Conservation (phyloP, 1,140 invertebrate species). For the Heliothis virescens region DNA sequence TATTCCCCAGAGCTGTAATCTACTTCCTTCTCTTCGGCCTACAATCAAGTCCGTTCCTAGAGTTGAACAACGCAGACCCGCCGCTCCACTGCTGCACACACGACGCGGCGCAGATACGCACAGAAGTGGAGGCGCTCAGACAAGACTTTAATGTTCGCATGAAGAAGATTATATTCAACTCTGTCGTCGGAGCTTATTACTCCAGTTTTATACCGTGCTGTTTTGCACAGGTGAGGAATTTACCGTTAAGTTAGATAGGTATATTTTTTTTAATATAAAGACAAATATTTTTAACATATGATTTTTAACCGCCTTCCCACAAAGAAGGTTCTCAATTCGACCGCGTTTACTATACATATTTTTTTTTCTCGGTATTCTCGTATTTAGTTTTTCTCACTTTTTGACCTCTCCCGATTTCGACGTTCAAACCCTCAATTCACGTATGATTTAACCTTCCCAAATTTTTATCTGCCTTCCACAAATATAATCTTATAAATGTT, state of each 20-base stretch:
- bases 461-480: no score
- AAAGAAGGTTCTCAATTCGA: no score
- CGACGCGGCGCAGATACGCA: slow-evolving; percentile 90
- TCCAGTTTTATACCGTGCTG: slow-evolving; percentile 96
- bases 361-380: no score
- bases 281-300: no score
- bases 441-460: no score
- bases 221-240: slow-evolving; percentile 91
- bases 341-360: no score
- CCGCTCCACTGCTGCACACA: slow-evolving; percentile 91
- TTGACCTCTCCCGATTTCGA: no score
- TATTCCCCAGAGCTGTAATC: slow-evolving; percentile 89
- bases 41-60: slow-evolving; percentile 90
- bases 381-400: background rate
- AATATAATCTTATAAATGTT: no score
- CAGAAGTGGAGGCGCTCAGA: slow-evolving; percentile 94
- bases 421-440: no score
- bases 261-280: no score
- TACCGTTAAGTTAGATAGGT: background rate
- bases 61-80: slow-evolving; percentile 84
- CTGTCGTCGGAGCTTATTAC: slow-evolving; percentile 96
- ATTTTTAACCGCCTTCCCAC: no score
- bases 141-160: slow-evolving; percentile 95
- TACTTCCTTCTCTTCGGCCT: slow-evolving; percentile 95
- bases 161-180: slow-evolving; percentile 96